Evolutionary conservation across 1,140 invertebrate genomes (phyloP), one percentile per base, ranked within the genome.

Genomic region (honey bee (Apis mellifera)): DNA sequence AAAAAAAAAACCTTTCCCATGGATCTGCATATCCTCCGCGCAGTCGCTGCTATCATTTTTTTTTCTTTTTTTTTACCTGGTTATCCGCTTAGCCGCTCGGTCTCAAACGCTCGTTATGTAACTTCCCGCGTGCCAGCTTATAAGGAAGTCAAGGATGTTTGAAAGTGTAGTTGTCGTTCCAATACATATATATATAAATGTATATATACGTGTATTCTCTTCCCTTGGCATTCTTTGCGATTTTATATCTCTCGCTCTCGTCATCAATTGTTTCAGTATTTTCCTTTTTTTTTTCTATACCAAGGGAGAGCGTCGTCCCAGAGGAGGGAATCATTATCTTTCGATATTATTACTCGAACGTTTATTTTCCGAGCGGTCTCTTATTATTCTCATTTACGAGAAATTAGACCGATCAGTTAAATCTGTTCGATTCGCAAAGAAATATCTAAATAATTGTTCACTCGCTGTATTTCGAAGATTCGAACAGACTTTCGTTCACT

Each of bases 111-210:
- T 88, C 72, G 76, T 88, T 88, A 87, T 84, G 86, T 88, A 88
- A 88, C 83, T 88, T 88, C 86, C 86, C 86, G 86, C 86, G 86
- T 87, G 86, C 86, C 83, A 88, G 79, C 86, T 77, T 85, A 85
- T 87, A 88, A 88, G 86, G 86, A 88, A 88, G 86, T 85, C 86
- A 88, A 88, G 86, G 86, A 88, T 88, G 86, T 88, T 88, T 85
- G 86, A 88, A 87, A 87, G 86, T 88, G 72, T 87, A 71, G 78
- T 87, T 72, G 83, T 87, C 76, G 83, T 85, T 87, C 87, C 80
- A 80, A 42, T 42, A 42, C 7, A 42, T 32, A 73, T 86, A 73
- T 86, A 84, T 42, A 42, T 42, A 32, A 3, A 32, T 32, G 3
- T 32, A 42, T 42, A 42, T 42, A 42, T 2, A 7, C 5, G 32